These are phyloP conservation scores for Drosophila nebulosa DNA, from an alignment of 1,140 invertebrate genomes.

Conservation along the genomic window DNA sequence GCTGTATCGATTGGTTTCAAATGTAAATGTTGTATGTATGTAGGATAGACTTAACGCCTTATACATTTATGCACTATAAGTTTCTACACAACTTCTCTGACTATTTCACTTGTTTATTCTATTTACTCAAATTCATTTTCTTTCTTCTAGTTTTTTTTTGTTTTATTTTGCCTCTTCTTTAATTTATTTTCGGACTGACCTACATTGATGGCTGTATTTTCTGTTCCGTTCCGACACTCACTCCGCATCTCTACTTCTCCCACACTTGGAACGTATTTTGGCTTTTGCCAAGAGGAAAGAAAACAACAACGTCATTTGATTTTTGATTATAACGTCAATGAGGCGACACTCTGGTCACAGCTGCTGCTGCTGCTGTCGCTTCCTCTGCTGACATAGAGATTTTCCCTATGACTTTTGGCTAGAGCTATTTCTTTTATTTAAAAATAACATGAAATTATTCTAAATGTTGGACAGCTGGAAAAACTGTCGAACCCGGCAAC, in stretches of 20 bases:
- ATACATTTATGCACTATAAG: too few species aligned
- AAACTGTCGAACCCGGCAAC: conserved; percentile 36
- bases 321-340: conserved; percentile 69
- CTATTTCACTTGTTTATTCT: conserved; percentile 21
- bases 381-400: conserved; percentile 4
- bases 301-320: conserved; percentile 55
- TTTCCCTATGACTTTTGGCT: conserved; percentile 16
- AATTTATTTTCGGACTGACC: conserved; percentile 73
- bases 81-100: neutral
- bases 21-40: too few species aligned
- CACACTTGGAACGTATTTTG: conserved; percentile 12
- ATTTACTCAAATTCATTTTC: conserved; percentile 44
- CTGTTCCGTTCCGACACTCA: conserved; percentile 5
- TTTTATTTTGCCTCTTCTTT: neutral
- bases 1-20: too few species aligned
- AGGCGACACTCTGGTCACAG: conserved; percentile 35
- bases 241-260: neutral
- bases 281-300: conserved; percentile 2
- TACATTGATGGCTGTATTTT: conserved; percentile 52
- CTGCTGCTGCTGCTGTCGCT: conserved; percentile 35
- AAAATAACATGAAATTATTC: conserved; percentile 32
- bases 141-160: neutral
- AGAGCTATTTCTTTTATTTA: conserved; percentile 41
- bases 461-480: conserved; percentile 54
- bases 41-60: too few species aligned